Evolutionary conservation across 2,113 vertebrate species (phyloP).

Genomic region (Pelvicachromis taeniatus): DNA sequence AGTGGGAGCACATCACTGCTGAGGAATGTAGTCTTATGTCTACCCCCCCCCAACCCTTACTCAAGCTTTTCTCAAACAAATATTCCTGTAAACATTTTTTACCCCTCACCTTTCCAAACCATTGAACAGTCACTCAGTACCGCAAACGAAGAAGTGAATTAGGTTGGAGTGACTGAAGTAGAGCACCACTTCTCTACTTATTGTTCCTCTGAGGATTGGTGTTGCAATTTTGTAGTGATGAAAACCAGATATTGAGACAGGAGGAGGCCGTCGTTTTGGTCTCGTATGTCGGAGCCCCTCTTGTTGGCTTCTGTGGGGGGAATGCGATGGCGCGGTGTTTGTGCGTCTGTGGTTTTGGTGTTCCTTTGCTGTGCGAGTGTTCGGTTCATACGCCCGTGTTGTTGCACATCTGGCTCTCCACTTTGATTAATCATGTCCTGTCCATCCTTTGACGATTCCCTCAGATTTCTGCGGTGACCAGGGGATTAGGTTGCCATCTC

Average conservation of each 20-base stretch:
- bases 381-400: slow-evolving; percentile 23
- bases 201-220: slow-evolving; percentile 38
- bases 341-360: slow-evolving; percentile 53
- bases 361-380: slow-evolving; percentile 38
- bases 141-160: slow-evolving; percentile 6
- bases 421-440: slow-evolving; percentile 67
- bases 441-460: slow-evolving; percentile 69
- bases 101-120: slow-evolving; percentile 2
- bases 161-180: not conserved
- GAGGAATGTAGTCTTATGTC: not conserved
- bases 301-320: slow-evolving; percentile 44
- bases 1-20: not conserved
- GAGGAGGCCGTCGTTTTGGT: slow-evolving; percentile 17
- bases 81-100: not conserved
- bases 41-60: fast-evolving
- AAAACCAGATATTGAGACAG: slow-evolving; percentile 55
- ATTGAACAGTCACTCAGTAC: not conserved
- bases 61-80: not conserved
- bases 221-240: slow-evolving; percentile 57
- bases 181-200: slow-evolving; percentile 19
- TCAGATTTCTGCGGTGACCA: slow-evolving; percentile 56
- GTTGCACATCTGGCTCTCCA: slow-evolving; percentile 65
- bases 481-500: slow-evolving; percentile 71
- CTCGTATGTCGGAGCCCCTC: slow-evolving; percentile 29
- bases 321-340: slow-evolving; percentile 30